Conservation (phyloP, 2,113 vertebrate species). For the Dipodomys ordii region DNA sequence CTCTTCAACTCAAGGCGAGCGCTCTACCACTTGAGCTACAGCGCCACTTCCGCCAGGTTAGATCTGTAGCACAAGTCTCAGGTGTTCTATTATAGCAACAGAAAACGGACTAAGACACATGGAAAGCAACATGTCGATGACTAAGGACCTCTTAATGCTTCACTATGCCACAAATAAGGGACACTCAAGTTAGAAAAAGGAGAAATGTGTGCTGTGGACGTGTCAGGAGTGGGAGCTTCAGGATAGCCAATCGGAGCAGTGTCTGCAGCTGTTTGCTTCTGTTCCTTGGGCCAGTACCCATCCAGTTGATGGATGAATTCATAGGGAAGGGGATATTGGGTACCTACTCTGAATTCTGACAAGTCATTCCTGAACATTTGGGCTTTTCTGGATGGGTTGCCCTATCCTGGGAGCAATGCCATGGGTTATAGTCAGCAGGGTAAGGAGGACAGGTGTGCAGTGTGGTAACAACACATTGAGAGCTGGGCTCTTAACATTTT, state of each 20-base stretch:
- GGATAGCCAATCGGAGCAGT: neutral
- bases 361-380: neutral
- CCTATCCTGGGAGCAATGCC: neutral
- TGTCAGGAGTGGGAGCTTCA: neutral
- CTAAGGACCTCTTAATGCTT: neutral
- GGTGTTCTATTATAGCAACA: neutral
- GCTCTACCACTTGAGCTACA: no score
- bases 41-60: no score
- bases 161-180: neutral
- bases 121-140: neutral
- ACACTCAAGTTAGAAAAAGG: neutral
- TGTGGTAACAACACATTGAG: rapidly evolving
- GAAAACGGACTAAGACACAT: neutral
- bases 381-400: neutral
- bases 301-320: neutral
- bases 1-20: no score
- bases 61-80: neutral
- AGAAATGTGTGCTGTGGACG: neutral
- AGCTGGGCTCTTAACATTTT: neutral
- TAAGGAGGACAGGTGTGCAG: neutral
- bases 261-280: neutral
- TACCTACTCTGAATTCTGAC: neutral
- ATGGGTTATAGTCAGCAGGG: neutral
- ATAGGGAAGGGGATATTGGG: neutral
- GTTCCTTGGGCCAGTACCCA: no score